Evolutionary conservation across 2,888 invertebrate species (phyloP).

Genomic region (Neocrepidodera transversa): DNA sequence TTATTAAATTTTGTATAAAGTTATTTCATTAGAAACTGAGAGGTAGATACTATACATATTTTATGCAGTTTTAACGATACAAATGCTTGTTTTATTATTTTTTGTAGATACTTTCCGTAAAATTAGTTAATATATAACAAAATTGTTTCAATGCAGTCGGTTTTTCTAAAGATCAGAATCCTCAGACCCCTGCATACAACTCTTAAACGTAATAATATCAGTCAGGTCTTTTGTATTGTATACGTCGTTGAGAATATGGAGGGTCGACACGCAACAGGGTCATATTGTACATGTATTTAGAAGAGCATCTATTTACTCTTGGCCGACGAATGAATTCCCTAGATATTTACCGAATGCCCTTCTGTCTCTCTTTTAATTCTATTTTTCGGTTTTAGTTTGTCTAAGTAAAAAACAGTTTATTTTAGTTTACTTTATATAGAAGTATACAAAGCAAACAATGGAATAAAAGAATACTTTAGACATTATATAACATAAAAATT

Average conservation of each 20-base stretch:
- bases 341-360: constrained; percentile 5
- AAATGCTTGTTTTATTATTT: too few species aligned
- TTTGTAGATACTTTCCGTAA: too few species aligned
- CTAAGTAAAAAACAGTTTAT: too few species aligned
- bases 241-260: constrained; percentile 50
- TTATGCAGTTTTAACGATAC: too few species aligned
- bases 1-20: too few species aligned
- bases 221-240: constrained; percentile 55
- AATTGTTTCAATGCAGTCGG: background rate
- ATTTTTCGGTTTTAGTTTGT: background rate
- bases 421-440: too few species aligned
- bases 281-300: constrained; percentile 31
- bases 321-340: constrained; percentile 1
- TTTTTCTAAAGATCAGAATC: background rate
- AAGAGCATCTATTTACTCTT: constrained; percentile 10
- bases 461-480: too few species aligned
- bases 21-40: too few species aligned
- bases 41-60: too few species aligned
- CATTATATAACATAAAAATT: too few species aligned
- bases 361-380: constrained; percentile 1
- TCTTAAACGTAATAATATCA: constrained; percentile 57
- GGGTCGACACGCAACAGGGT: constrained; percentile 48
- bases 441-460: too few species aligned
- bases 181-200: constrained; percentile 39
- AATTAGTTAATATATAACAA: too few species aligned